Percentiles rank a stretch among this genome's conserved stretches.
These are phyloP conservation scores for Dromas ardeola DNA, from an alignment of 2,113 vertebrate genomes.

Conservation along the genomic window DNA sequence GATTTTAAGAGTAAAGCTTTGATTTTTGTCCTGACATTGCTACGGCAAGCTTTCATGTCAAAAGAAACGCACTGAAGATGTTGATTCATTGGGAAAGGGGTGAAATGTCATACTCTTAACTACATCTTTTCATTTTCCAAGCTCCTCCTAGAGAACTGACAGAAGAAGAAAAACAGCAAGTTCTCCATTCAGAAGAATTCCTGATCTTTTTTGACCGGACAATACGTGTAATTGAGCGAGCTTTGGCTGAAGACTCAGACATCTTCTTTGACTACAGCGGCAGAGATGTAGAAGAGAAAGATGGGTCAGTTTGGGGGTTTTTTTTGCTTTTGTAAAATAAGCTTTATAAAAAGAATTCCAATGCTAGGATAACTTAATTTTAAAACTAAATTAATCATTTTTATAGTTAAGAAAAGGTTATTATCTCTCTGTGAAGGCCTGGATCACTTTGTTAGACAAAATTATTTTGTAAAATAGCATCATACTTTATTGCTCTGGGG, in stretches of 20 bases:
- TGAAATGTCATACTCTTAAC: slow-evolving; percentile 39
- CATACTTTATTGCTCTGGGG: neutral
- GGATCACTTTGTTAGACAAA: neutral
- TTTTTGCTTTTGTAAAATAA: neutral
- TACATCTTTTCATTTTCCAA: slow-evolving; percentile 55
- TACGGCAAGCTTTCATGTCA: neutral
- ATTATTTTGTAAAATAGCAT: neutral
- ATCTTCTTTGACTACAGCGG: slow-evolving; percentile 98
- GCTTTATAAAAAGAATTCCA: neutral
- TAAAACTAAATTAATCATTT: neutral
- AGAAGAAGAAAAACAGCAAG: slow-evolving; percentile 96
- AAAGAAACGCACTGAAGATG: slow-evolving; percentile 1
- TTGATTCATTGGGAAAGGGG: slow-evolving; percentile 42
- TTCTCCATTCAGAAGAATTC: slow-evolving; percentile 95
- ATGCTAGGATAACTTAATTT: neutral
- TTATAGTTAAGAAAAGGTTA: neutral
- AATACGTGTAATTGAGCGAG: slow-evolving; percentile 93
- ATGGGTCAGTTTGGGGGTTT: slow-evolving; percentile 80
- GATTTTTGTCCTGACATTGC: slow-evolving; percentile 8
- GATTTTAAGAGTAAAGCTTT: slow-evolving; percentile 41
- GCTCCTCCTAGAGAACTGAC: slow-evolving; percentile 90
- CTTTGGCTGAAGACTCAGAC: slow-evolving; percentile 90
- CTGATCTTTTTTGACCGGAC: slow-evolving; percentile 96
- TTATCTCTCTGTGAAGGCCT: neutral
- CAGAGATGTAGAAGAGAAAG: slow-evolving; percentile 91